phyloP scores from a whole-genome alignment of 2,888 invertebrate species.

The Amorpha juglandis region DNA sequence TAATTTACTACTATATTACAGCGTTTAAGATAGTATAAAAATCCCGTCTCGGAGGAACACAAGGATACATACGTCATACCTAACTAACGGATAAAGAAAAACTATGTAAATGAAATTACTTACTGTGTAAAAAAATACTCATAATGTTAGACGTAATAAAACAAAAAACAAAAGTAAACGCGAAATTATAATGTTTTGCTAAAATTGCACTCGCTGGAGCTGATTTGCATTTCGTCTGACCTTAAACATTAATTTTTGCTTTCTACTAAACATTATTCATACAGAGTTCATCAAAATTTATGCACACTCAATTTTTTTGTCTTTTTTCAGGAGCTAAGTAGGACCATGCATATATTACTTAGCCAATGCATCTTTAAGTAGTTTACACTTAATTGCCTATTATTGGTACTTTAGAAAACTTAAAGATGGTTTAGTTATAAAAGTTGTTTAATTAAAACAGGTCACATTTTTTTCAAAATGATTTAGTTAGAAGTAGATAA shows the following conservation, averaged over 20 bases:
- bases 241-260: conserved; percentile 25
- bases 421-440: neutral
- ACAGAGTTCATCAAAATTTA: neutral
- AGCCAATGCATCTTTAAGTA: neutral
- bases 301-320: neutral
- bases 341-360: neutral
- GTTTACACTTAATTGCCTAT: neutral
- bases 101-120: too few species aligned
- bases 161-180: neutral
- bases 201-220: conserved; percentile 25
- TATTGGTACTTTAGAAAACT: neutral
- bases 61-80: neutral
- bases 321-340: neutral
- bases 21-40: neutral
- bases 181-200: neutral
- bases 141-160: neutral
- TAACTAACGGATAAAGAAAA: neutral
- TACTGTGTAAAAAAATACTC: neutral
- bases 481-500: conserved; percentile 28
- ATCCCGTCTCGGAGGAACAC: neutral
- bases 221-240: conserved; percentile 23
- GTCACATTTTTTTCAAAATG: conserved; percentile 33
- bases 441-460: neutral
- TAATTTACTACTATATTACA: neutral
- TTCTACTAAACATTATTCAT: conserved; percentile 24